Percentiles rank a stretch among this genome's conserved stretches.
Conservation (phyloP, 2,888 invertebrate species). For the Venusia cambrica region DNA sequence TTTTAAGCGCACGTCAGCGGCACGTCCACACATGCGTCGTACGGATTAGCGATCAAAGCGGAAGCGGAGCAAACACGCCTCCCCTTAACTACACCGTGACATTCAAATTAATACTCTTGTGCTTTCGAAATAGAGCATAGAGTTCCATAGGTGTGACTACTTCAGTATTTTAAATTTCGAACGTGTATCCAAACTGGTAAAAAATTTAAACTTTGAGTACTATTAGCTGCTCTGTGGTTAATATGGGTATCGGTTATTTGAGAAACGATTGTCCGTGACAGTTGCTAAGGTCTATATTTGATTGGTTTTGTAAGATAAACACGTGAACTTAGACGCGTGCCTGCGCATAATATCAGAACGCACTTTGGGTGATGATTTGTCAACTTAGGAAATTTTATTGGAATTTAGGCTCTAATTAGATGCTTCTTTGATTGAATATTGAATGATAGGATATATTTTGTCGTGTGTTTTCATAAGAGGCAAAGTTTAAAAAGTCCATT, state of each 20-base stretch:
- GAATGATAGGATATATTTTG: not conserved
- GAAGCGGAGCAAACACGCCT: conserved; percentile 52
- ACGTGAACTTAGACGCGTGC: conserved; percentile 60
- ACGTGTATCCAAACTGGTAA: conserved; percentile 32
- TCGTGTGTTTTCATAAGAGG: conserved; percentile 50
- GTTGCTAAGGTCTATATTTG: conserved; percentile 37
- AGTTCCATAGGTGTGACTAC: conserved; percentile 20
- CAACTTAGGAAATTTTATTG: conserved; percentile 46
- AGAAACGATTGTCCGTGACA: conserved; percentile 30
- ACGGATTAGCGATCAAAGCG: conserved; percentile 67
- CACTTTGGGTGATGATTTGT: conserved; percentile 71
- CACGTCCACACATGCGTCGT: conserved; percentile 60
- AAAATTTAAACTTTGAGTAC: too few species aligned
- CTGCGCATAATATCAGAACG: conserved; percentile 75
- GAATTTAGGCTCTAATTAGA: conserved; percentile 12
- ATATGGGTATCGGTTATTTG: conserved; percentile 20
- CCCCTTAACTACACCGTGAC: conserved; percentile 53
- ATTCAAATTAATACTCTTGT: conserved; percentile 49
- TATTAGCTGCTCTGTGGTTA: too few species aligned
- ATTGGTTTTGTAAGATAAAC: conserved; percentile 34
- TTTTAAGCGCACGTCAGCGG: conserved; percentile 50
- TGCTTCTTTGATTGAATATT: conserved; percentile 25
- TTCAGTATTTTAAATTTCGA: conserved; percentile 31
- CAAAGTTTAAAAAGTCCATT: conserved; percentile 54
- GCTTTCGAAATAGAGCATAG: conserved; percentile 34